Evolutionary conservation across 2,113 vertebrate genomes (phyloP).

Genomic region (Cacatua alba): DNA sequence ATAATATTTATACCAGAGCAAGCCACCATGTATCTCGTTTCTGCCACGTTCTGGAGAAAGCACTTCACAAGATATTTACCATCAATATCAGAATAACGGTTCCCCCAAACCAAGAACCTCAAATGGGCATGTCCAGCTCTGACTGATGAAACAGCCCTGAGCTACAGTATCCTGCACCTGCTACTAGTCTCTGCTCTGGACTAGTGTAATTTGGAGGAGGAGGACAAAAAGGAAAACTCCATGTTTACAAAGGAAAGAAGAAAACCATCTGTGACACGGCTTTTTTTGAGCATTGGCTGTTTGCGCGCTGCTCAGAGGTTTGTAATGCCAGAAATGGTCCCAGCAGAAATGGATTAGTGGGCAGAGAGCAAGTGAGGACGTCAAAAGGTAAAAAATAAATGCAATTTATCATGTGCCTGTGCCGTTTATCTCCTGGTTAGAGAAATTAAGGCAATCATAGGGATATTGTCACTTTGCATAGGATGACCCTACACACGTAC

Average conservation of each 20-base stretch:
- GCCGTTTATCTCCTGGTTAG: conserved; percentile 24
- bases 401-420: conserved; percentile 17
- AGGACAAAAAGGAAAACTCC: background rate
- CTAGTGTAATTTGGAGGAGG: background rate
- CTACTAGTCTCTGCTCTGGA: background rate
- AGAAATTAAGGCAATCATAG: conserved; percentile 12
- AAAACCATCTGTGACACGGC: conserved; percentile 32
- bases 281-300: background rate
- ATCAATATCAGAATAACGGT: background rate
- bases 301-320: background rate
- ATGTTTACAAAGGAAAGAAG: conserved; percentile 15
- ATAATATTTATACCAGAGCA: conserved; percentile 18
- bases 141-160: background rate
- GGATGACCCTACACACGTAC: background rate
- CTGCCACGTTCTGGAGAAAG: background rate
- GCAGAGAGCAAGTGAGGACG: conserved; percentile 43
- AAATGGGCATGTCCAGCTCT: rapidly evolving
- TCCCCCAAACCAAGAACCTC: background rate
- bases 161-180: background rate
- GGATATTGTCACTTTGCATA: background rate
- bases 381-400: conserved; percentile 54
- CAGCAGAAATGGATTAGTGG: conserved; percentile 49
- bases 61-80: background rate
- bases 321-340: conserved; percentile 46
- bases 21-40: background rate